phyloP scores from a whole-genome alignment of 2,797 vertebrate species.

The Enteromius argenteus region DNA sequence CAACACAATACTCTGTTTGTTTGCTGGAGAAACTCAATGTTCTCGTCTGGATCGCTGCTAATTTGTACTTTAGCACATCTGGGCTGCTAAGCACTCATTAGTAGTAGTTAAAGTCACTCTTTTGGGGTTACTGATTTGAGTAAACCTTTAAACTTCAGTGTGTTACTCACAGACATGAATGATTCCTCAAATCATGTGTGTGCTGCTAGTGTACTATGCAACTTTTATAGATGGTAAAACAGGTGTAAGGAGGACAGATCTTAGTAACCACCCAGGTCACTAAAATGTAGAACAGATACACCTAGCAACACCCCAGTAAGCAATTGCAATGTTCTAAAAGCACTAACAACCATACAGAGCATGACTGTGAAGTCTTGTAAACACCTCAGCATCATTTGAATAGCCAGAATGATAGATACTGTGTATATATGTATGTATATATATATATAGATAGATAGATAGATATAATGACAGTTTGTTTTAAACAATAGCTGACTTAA shows the following conservation, averaged over 20 bases:
- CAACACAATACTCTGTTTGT: constrained; percentile 21
- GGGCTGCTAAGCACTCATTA: not conserved
- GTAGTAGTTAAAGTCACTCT: not conserved
- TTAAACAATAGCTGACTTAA: too few relatives aligned
- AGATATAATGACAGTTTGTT: too few relatives aligned
- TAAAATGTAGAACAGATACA: not conserved
- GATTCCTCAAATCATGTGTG: not conserved
- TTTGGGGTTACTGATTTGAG: not conserved
- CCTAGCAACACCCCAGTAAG: not conserved
- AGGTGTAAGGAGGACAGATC: not conserved
- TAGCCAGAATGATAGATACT: too few relatives aligned
- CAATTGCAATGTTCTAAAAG: not conserved
- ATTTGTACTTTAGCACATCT: constrained; percentile 12
- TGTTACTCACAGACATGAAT: not conserved
- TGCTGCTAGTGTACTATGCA: not conserved
- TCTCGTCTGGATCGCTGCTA: not conserved
- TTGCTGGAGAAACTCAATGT: constrained; percentile 19
- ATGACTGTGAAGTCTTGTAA: not conserved
- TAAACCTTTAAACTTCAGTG: not conserved
- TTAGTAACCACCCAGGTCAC: not conserved
- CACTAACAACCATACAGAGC: not conserved
- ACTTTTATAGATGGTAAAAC: not conserved
- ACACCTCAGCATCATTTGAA: too few relatives aligned
- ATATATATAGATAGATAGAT: too few relatives aligned
- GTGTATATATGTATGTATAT: too few relatives aligned